Conservation (phyloP, 2,888 invertebrate genomes). For the Furcula furcula region DNA sequence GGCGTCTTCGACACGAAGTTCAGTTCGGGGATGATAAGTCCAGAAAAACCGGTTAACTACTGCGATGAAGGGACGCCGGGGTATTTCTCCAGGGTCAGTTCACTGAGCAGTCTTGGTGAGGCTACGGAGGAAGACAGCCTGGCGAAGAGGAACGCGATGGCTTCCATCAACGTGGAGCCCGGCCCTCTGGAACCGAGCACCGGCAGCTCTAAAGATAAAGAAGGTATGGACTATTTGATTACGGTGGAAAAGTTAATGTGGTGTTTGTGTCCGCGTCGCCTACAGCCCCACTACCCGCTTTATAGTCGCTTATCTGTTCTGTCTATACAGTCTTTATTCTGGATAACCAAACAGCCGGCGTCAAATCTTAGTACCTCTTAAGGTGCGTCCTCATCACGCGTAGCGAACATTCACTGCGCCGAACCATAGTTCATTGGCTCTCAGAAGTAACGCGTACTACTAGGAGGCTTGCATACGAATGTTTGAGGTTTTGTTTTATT, state of each 20-base stretch:
- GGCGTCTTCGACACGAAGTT: constrained; percentile 73
- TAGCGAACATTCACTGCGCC: too few species aligned
- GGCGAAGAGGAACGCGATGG: constrained; percentile 72
- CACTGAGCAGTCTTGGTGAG: constrained; percentile 82
- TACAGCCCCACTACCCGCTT: too few species aligned
- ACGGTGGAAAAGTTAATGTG: neutral
- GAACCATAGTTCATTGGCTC: too few species aligned
- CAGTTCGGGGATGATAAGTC: constrained; percentile 87
- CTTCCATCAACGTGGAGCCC: constrained; percentile 64
- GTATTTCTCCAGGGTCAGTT: constrained; percentile 86
- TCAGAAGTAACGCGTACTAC: too few species aligned
- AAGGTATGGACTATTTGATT: constrained; percentile 46
- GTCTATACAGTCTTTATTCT: neutral
- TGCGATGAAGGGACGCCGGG: constrained; percentile 94
- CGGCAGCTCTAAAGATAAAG: constrained; percentile 66
- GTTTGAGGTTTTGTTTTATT: too few species aligned
- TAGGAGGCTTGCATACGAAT: too few species aligned
- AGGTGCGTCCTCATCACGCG: too few species aligned
- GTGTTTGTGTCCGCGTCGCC: neutral
- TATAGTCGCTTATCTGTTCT: neutral
- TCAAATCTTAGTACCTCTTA: too few species aligned
- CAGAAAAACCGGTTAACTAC: constrained; percentile 91
- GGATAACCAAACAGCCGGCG: too few species aligned
- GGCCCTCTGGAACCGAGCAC: constrained; percentile 52
- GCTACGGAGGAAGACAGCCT: constrained; percentile 70